These are phyloP conservation scores for Herminia tarsipennalis DNA, from an alignment of 2,888 invertebrate genomes.

Conservation along the genomic window DNA sequence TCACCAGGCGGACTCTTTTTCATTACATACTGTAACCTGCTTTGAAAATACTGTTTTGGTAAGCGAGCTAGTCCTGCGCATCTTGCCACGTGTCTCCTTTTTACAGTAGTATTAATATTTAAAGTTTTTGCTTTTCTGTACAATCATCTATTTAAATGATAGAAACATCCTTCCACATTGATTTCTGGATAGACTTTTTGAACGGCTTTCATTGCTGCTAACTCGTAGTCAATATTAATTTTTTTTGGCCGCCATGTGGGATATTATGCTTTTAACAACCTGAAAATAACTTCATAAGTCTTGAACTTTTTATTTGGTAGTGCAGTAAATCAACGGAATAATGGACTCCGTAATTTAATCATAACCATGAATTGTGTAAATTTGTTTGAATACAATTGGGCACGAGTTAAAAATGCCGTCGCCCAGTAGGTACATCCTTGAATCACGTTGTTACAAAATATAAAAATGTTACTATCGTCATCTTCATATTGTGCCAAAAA, in stretches of 20 bases:
- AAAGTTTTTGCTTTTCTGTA: constrained; percentile 5
- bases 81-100: background rate
- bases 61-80: background rate
- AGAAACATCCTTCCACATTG: constrained; percentile 2
- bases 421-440: too few relatives aligned
- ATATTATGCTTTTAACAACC: background rate
- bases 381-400: background rate
- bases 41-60: background rate
- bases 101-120: background rate
- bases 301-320: background rate
- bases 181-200: constrained; percentile 1
- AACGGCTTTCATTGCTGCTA: constrained; percentile 5
- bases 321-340: background rate
- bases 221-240: background rate
- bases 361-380: background rate
- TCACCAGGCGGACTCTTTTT: background rate
- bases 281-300: background rate
- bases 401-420: background rate
- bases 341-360: background rate
- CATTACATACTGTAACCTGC: background rate
- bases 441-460: too few relatives aligned
- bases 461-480: too few relatives aligned
- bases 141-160: constrained; percentile 5
- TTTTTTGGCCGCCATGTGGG: background rate
- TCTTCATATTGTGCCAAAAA: too few relatives aligned